A percentile compares a stretch with the other conserved stretches of the same genome.
phyloP scores from a whole-genome alignment of 2,888 invertebrate species.

The Cheilosia pagana region DNA sequence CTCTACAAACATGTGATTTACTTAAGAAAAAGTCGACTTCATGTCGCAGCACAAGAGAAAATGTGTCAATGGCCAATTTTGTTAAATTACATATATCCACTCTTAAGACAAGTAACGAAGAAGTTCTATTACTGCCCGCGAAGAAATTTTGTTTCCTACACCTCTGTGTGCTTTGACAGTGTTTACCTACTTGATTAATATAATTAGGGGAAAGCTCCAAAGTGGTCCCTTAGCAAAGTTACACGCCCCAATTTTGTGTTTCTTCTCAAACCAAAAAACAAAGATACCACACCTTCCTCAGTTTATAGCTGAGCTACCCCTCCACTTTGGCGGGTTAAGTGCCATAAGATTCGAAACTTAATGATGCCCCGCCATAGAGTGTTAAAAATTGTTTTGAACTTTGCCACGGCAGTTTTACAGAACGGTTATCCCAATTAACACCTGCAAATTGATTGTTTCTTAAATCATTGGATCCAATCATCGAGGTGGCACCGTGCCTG shows the following conservation, averaged over 20 bases:
- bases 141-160: background rate
- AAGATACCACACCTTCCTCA: constrained; percentile 21
- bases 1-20: too few species aligned
- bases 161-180: background rate
- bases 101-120: too few species aligned
- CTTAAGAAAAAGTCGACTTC: too few species aligned
- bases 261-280: constrained; percentile 22
- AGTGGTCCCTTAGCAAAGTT: constrained; percentile 24
- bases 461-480: constrained; percentile 69
- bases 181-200: constrained; percentile 35
- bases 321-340: constrained; percentile 24
- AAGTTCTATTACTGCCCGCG: background rate
- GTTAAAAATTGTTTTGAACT: constrained; percentile 59
- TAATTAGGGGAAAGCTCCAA: constrained; percentile 51
- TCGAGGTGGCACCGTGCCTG: constrained; percentile 35
- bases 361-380: constrained; percentile 35
- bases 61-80: too few species aligned
- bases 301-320: background rate
- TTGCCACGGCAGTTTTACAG: constrained; percentile 55
- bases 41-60: too few species aligned
- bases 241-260: constrained; percentile 23
- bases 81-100: too few species aligned
- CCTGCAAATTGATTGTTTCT: constrained; percentile 74
- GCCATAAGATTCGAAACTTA: constrained; percentile 42
- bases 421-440: constrained; percentile 74